Conservation (phyloP, 2,888 invertebrate species). For the Hyposoter dolosus region DNA sequence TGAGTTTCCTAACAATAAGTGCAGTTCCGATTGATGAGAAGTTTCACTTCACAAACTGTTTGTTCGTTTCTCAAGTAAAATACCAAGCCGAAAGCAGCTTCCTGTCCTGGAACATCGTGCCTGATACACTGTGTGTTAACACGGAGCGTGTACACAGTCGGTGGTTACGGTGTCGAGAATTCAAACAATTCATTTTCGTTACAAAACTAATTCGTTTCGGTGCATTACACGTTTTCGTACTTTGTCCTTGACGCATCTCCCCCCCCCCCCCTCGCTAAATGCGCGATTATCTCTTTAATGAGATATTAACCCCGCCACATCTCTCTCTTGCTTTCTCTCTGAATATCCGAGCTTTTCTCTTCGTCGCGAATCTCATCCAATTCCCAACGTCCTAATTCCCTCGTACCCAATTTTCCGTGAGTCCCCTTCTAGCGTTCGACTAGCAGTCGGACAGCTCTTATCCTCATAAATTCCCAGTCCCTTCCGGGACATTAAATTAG, state of each 20-base stretch:
- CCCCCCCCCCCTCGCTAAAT: slow-evolving; percentile 65
- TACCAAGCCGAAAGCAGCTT: background rate
- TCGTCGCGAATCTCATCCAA: slow-evolving; percentile 22
- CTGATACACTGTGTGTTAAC: background rate
- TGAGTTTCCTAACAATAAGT: too few species aligned
- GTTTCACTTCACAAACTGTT: background rate
- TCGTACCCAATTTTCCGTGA: background rate
- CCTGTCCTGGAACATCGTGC: background rate
- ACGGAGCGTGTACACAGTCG: background rate
- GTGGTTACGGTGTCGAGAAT: background rate
- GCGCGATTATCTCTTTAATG: slow-evolving; percentile 74
- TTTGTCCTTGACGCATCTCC: slow-evolving; percentile 48
- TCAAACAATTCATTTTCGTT: slow-evolving; percentile 11
- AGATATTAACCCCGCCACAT: slow-evolving; percentile 50
- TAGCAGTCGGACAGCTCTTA: slow-evolving; percentile 8
- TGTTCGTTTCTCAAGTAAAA: background rate
- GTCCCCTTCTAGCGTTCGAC: background rate
- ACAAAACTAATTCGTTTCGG: slow-evolving; percentile 59
- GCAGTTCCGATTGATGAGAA: background rate
- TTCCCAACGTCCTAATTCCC: slow-evolving; percentile 13
- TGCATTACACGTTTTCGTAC: slow-evolving; percentile 41
- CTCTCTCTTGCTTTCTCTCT: background rate
- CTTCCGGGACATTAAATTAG: slow-evolving; percentile 20
- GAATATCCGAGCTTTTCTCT: background rate
- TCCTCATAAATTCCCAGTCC: slow-evolving; percentile 11